These are phyloP conservation scores for Harpalus rufipes DNA, from an alignment of 2,888 invertebrate species.

Conservation along the genomic window DNA sequence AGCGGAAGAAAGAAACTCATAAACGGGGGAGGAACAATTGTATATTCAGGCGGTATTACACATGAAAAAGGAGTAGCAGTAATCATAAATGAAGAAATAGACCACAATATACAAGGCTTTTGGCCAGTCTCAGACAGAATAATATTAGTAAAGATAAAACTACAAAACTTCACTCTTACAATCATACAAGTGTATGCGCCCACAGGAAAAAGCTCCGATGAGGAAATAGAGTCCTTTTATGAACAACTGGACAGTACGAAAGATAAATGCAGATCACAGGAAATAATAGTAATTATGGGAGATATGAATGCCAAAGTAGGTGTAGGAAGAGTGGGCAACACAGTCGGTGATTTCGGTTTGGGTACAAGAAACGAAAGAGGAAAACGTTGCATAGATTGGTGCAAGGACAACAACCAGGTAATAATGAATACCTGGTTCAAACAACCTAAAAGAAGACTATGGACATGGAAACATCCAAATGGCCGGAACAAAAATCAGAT, in stretches of 20 bases:
- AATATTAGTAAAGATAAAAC: background rate
- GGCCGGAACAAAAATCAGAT: no score
- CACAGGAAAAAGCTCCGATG: constrained; percentile 4
- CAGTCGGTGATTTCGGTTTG: background rate
- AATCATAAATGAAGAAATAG: background rate
- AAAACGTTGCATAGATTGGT: no score
- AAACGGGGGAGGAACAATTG: background rate
- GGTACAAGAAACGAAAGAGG: no score
- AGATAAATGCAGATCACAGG: background rate
- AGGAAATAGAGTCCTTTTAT: constrained; percentile 35
- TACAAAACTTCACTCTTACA: no score
- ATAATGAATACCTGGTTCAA: no score
- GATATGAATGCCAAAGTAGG: constrained; percentile 42
- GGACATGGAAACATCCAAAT: no score
- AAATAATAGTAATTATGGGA: constrained; percentile 32
- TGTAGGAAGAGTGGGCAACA: background rate
- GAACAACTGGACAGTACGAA: constrained; percentile 2
- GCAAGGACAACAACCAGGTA: no score
- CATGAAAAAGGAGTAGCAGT: background rate
- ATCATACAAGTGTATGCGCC: constrained; percentile 50
- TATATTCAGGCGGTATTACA: background rate
- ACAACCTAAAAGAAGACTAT: no score
- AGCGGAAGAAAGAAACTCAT: background rate
- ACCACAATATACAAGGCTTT: background rate
- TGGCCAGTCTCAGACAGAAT: background rate